Evolutionary conservation across 2,797 vertebrate genomes (phyloP).

Genomic region (Decapterus maruadsi): DNA sequence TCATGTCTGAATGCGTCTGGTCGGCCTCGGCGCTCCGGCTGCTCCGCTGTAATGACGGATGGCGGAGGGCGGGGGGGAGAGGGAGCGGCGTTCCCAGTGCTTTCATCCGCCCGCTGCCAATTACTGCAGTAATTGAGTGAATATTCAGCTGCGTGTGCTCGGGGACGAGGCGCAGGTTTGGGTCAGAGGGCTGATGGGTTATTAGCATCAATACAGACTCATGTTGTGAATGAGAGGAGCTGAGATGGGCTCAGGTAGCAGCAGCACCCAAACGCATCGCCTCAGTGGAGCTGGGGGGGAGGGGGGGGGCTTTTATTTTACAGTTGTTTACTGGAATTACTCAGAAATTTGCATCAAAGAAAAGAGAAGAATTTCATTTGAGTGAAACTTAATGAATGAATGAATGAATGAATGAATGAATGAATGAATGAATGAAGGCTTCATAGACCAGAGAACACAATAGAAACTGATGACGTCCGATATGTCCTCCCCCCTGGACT

Average conservation of each 20-base stretch:
- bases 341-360: background rate
- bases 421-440: too few relatives aligned
- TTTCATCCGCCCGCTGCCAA: slow-evolving; percentile 53
- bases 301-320: background rate
- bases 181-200: slow-evolving; percentile 46
- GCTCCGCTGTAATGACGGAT: slow-evolving; percentile 52
- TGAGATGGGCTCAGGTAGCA: slow-evolving; percentile 4
- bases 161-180: slow-evolving; percentile 39
- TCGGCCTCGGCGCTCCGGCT: slow-evolving; percentile 29
- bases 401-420: too few relatives aligned
- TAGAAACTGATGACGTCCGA: too few relatives aligned
- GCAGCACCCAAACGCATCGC: background rate
- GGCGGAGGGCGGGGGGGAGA: slow-evolving; percentile 15
- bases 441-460: too few relatives aligned
- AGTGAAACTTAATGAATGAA: background rate
- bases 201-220: slow-evolving; percentile 31
- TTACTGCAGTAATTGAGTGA: slow-evolving; percentile 59
- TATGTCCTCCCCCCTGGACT: too few relatives aligned
- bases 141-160: slow-evolving; percentile 49
- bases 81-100: slow-evolving; percentile 24
- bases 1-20: slow-evolving; percentile 53
- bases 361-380: background rate
- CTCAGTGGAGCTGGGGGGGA: background rate
- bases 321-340: background rate
- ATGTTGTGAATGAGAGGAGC: slow-evolving; percentile 9